A percentile compares a stretch with the other conserved stretches of the same genome.
phyloP scores from a whole-genome alignment of 1,140 invertebrate species.

The Temnothorax longispinosus region DNA sequence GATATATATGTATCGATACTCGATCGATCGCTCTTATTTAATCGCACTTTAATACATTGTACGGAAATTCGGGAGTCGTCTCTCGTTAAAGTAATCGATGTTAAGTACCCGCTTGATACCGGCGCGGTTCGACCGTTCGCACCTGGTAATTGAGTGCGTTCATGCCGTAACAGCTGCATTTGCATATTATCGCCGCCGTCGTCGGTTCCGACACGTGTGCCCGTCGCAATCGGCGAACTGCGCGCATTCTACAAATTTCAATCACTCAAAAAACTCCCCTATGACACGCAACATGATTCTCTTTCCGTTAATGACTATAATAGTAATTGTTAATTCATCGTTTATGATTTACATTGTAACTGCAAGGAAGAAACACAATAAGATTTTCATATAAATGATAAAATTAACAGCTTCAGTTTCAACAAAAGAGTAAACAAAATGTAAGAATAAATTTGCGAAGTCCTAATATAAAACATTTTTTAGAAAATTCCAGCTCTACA shows the following conservation, averaged over 20 bases:
- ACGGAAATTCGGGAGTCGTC: conserved; percentile 6
- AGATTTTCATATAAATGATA: background rate
- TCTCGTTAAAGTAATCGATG: conserved; percentile 56
- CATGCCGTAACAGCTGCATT: conserved; percentile 54
- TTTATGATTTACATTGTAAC: too few relatives aligned
- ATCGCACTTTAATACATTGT: conserved; percentile 41
- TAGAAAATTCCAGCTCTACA: background rate
- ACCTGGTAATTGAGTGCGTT: conserved; percentile 60
- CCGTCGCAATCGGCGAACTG: background rate
- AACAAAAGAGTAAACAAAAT: background rate
- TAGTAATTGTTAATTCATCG: background rate
- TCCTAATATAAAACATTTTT: background rate
- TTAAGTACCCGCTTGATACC: conserved; percentile 41
- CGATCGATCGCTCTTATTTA: conserved; percentile 25
- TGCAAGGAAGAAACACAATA: background rate
- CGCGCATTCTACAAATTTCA: conserved; percentile 45
- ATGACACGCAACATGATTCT: conserved; percentile 31
- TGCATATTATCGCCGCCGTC: conserved; percentile 58
- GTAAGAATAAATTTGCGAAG: background rate
- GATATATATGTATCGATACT: background rate
- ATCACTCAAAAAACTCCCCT: conserved; percentile 38
- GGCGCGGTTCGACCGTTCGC: conserved; percentile 43
- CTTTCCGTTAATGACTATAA: conserved; percentile 8
- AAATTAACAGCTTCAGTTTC: background rate
- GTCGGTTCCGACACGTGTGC: conserved; percentile 32